Base-by-base conservation (phyloP, 2,113 vertebrate species). In the Enhydra lutris region DNA sequence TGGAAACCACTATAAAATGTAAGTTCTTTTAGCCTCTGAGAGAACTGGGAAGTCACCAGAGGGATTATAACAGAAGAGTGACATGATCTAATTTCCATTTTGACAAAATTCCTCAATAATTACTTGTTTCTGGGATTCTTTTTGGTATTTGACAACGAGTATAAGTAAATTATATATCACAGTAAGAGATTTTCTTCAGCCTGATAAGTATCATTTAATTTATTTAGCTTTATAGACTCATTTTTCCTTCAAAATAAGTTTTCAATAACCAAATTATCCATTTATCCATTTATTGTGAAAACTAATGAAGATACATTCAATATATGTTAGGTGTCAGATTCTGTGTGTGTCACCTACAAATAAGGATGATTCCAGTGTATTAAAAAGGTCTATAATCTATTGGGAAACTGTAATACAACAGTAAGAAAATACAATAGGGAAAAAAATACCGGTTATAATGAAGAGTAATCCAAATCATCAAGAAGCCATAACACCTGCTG, bases 161-260 rank as follows among this genome's bases (percentile, higher is more conserved):
- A 5, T 50, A 69, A 91, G 29, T 74, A 93, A 69, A 93, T 73
- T 78, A 34, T 12, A n/a, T 15, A 39, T 34, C 13, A 26, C 34
- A 78, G 15, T 71, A 18, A 91, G 34, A 89, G 4, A 59, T 59
- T 79, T 95, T 55, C 24, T 88, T 91, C 12, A 91, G 4, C 1
- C 36, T 93, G 45, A n/a, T 57, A 69, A 39, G 17, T 17, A 76
- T 67, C 14, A 63, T 39, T 91, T 21, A 29, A 47, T 76, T 89
- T 87, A 47, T 23, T 80, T 47, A 78, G 4, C 45, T 96, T 91
- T 71, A n/a, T 26, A 81, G 15, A 91, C 10, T n/a, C 1, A 76
- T 79, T 84, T 95, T 92, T 81, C 34, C 85, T 92, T 89, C 6
- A 82, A 93, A 91, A 73, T 29, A 88, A 34, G 10, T 92, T 82